Evolutionary conservation across 2,113 vertebrate genomes (phyloP), one percentile per base, ranked within the genome.

Genomic region (Dromaius novaehollandiae): DNA sequence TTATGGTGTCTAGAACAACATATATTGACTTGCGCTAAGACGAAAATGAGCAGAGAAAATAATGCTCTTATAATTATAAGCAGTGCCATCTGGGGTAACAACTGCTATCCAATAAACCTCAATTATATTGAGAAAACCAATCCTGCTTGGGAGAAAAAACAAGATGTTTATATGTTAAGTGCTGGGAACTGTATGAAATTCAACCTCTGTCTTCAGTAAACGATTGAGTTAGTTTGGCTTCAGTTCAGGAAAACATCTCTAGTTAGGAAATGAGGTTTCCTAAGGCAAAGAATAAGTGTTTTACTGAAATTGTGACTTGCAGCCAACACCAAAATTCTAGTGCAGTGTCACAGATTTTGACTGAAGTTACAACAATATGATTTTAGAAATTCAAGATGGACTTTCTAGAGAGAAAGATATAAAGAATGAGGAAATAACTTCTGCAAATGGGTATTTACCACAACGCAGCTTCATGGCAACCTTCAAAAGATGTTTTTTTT

Each of bases 1-100:
- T 90, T 82, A 36, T 17, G 17, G 13, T 81, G 42, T 38, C 69
- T 82, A 58, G 76, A 96, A 83, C 1, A 13, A 73, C 38, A 38
- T 87, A 83, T 82, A 87, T 76, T 90, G 80, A 94, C 61, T 96
- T 64, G 25, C 32, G 34, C 82, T 89, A 89, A 93, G 94, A 90
- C 82, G 86, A 71, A 95, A 96, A 77, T 3, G 5, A 90, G 24
- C 25, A 70, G 42, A 75, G 32, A 42, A 82, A 74, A 66, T 32
- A 55, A 42, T 46, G 56, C 32, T 77, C 4, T 86, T 91, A 20
- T 9, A 12, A 64, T 93, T 84, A 70, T 53, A 74, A 19, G 28
- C 7, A 21, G 16, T 60, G 75, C 14, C 61, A 82, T 80, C n/a
- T 80, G n/a, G 55, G 61, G 28, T 42, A 90, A 80, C 10, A 92